These are phyloP conservation scores for Morinoia aosen DNA, from an alignment of 2,888 invertebrate species.

Conservation along the genomic window DNA sequence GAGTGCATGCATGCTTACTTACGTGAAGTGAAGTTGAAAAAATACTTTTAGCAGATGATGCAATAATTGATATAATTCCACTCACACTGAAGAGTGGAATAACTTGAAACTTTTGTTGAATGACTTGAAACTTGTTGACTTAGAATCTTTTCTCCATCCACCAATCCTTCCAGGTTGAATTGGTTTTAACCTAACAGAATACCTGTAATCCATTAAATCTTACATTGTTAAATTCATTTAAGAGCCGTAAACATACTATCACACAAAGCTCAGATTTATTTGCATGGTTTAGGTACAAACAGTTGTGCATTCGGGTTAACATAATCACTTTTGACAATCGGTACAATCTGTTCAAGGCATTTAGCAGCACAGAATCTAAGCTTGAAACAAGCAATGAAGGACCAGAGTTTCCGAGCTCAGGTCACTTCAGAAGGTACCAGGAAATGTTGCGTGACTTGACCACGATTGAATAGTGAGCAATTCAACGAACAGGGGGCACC, in stretches of 20 bases:
- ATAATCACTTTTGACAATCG: conserved; percentile 2
- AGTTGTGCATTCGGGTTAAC: neutral
- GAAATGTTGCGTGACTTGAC: neutral
- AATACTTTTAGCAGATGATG: neutral
- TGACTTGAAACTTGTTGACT: neutral
- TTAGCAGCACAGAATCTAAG: conserved; percentile 33
- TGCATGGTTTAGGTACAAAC: neutral
- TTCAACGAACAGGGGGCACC: neutral
- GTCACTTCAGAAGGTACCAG: conserved; percentile 10
- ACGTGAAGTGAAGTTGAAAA: neutral
- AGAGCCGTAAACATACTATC: neutral
- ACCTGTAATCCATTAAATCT: neutral
- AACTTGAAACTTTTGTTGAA: no score
- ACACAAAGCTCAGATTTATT: conserved; percentile 20
- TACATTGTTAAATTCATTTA: neutral
- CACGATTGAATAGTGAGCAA: neutral
- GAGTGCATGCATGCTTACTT: neutral
- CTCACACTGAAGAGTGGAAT: neutral
- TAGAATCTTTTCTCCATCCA: neutral
- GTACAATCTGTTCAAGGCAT: neutral
- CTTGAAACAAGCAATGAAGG: neutral
- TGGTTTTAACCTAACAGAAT: neutral
- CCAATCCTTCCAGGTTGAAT: neutral
- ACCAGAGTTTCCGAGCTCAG: neutral
- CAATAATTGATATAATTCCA: neutral